Evolutionary conservation across 1,140 invertebrate genomes (phyloP), one percentile per base, ranked within the genome.

Genomic region (Trachymyrmex cornetzi): DNA sequence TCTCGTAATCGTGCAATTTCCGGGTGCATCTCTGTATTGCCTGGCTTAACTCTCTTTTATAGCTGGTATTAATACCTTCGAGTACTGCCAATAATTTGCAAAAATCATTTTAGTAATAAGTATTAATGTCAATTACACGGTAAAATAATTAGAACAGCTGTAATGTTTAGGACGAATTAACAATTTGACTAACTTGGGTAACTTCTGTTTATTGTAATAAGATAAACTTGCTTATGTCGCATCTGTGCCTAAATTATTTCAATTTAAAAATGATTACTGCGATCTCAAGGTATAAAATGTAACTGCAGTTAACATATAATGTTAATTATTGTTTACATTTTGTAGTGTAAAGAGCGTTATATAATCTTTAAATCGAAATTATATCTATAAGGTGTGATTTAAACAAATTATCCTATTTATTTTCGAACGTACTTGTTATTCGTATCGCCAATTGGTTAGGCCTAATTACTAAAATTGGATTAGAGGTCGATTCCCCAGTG

Each of bases 381-480:
- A 12, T 7, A 44, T 44, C 38, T 11, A 44, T 11, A 44, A 44
- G 38, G 38, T 44, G 11, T 44, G 9, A 44, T 11, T 44, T 44
- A 44, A 44, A 2, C 2, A 44, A 44, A 44, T 44, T 11, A 11
- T 0, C 9, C 38, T 11, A 44, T 44, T 11, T 44, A 86, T 85
- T 67, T 66, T 67, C 44, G 6, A 30, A 19, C 5, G 44, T 27
- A 48, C 9, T 75, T 34, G 44, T 61, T 38, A 59, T 61, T 34
- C 11, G 44, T 77, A 82, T 82, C 44, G 16, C n/a, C 38, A 67
- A 87, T 90, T 74, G 66, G 55, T 77, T 69, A 85, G 80, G 75
- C 75, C 81, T 89, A 90, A 92, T 93, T 89, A 90, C 89, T 93
- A 91, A 93, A 92, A 91, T 93, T 92, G 89, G 89, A 92, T 88